phyloP scores from a whole-genome alignment of 2,113 vertebrate genomes.

The Megaceryle maxima region DNA sequence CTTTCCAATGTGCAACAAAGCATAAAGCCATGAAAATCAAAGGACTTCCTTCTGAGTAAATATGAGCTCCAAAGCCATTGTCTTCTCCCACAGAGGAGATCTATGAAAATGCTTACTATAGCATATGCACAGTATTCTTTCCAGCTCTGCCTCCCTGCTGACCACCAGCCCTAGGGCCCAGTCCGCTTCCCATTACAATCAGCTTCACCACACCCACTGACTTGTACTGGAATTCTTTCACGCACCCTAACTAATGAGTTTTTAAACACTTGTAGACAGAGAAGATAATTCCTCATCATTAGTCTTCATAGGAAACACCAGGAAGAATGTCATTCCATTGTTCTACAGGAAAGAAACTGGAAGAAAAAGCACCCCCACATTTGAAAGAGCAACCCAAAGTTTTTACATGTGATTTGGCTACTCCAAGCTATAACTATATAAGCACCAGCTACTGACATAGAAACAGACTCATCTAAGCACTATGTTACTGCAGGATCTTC shows the following conservation, averaged over 20 bases:
- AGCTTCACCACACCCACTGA: slow-evolving; percentile 52
- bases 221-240: slow-evolving; percentile 53
- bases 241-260: slow-evolving; percentile 43
- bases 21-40: slow-evolving; percentile 62
- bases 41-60: slow-evolving; percentile 55
- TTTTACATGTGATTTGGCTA: background rate
- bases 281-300: slow-evolving; percentile 57
- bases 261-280: slow-evolving; percentile 65
- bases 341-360: slow-evolving; percentile 31
- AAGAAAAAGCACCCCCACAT: slow-evolving; percentile 11
- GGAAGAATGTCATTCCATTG: slow-evolving; percentile 43
- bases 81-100: slow-evolving; percentile 52
- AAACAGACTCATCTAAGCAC: background rate
- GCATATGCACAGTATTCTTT: slow-evolving; percentile 59
- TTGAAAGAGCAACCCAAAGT: background rate
- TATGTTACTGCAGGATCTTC: background rate
- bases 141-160: slow-evolving; percentile 53
- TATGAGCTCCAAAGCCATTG: slow-evolving; percentile 54
- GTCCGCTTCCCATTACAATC: slow-evolving; percentile 36
- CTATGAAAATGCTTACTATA: slow-evolving; percentile 52
- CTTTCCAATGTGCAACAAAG: slow-evolving; percentile 31
- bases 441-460: background rate
- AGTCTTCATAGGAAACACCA: slow-evolving; percentile 43
- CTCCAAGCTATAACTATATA: background rate
- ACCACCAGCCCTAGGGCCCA: slow-evolving; percentile 57